A percentile compares a stretch with the other conserved stretches of the same genome.
These are phyloP conservation scores for Tapirus indicus DNA, from an alignment of 2,797 vertebrate genomes.

Conservation along the genomic window DNA sequence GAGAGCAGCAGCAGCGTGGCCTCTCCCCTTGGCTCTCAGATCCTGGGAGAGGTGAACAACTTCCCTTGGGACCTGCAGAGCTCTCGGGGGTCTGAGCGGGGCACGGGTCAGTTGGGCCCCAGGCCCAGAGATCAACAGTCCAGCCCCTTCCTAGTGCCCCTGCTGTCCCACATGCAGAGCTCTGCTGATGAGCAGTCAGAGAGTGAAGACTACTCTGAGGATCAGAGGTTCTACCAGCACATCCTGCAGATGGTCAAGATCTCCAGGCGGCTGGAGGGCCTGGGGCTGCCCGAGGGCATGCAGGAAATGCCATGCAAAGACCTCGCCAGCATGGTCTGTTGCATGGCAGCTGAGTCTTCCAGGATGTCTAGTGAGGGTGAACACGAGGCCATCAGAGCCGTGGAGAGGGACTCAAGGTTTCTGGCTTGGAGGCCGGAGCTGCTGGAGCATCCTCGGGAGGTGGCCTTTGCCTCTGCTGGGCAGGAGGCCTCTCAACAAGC, in stretches of 20 bases:
- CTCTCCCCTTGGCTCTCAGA: conserved; percentile 37
- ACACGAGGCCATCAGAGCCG: not conserved
- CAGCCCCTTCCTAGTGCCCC: not conserved
- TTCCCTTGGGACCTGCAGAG: conserved; percentile 73
- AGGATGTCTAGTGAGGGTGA: conserved; percentile 41
- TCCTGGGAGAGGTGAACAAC: conserved; percentile 70
- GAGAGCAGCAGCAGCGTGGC: conserved; percentile 45
- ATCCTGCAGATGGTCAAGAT: conserved; percentile 77
- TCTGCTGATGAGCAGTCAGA: conserved; percentile 73
- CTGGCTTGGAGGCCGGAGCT: conserved; percentile 21
- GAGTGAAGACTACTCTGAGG: conserved; percentile 76
- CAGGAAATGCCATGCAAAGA: conserved; percentile 19
- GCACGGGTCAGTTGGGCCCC: not conserved
- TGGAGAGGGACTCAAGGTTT: not conserved
- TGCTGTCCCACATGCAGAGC: conserved; percentile 20
- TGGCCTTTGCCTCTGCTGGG: not conserved
- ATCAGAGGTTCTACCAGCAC: conserved; percentile 69
- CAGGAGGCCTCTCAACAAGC: conserved; percentile 43
- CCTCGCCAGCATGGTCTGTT: not conserved
- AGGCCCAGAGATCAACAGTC: not conserved
- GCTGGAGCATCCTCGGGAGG: conserved; percentile 23
- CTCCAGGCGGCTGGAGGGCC: conserved; percentile 68
- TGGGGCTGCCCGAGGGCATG: not conserved
- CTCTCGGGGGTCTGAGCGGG: not conserved
- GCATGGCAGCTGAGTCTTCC: not conserved